Evolutionary conservation across 2,113 vertebrate genomes (phyloP).

Genomic region (Hepsetus odoe): DNA sequence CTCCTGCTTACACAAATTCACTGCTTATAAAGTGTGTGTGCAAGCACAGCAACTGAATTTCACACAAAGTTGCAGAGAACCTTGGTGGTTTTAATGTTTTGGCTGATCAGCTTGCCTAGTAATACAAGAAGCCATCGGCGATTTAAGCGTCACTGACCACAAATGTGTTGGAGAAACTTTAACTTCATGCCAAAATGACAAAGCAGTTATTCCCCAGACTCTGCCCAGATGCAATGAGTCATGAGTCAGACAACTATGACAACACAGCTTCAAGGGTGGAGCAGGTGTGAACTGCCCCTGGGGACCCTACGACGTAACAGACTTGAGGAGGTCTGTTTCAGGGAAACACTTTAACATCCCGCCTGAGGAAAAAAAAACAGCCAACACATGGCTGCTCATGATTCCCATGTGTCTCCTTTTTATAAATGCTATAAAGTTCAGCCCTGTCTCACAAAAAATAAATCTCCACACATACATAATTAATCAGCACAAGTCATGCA

Average conservation of each 20-base stretch:
- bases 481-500: slow-evolving; percentile 22
- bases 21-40: no score
- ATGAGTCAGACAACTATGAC: slow-evolving; percentile 17
- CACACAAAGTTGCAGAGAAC: no score
- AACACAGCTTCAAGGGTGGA: slow-evolving; percentile 25
- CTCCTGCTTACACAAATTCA: no score
- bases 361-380: slow-evolving; percentile 1
- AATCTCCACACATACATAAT: slow-evolving; percentile 5
- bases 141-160: neutral
- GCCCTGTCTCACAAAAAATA: slow-evolving; percentile 15
- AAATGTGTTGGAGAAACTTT: neutral
- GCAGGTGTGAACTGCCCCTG: slow-evolving; percentile 7
- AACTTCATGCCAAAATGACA: neutral
- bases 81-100: no score
- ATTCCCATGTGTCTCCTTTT: slow-evolving; percentile 59
- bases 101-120: no score
- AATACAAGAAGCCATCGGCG: neutral
- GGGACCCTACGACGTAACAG: slow-evolving; percentile 25
- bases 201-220: slow-evolving; percentile 16
- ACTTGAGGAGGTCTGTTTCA: neutral
- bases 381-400: slow-evolving; percentile 51
- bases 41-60: no score
- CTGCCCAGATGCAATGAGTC: slow-evolving; percentile 31
- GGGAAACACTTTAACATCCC: slow-evolving; percentile 15
- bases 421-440: slow-evolving; percentile 63